Percentiles rank a stretch among this genome's conserved stretches.
Evolutionary conservation across 2,113 vertebrate genomes (phyloP).

Genomic region (Syngnathus scovelli): DNA sequence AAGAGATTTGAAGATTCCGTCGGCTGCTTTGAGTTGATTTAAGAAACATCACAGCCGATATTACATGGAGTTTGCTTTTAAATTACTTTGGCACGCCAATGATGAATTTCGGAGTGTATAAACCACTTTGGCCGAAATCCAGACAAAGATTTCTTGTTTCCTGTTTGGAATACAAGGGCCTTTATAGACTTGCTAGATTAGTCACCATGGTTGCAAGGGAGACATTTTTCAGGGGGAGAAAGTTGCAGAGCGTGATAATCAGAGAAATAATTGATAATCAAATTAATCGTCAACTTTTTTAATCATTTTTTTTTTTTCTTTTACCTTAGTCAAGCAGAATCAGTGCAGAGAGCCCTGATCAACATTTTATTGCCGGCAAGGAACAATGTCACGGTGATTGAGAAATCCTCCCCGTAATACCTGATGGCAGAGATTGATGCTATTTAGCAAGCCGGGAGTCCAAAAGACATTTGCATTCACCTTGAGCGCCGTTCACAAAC

Average conservation of each 20-base stretch:
- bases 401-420: no score
- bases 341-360: no score
- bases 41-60: background rate
- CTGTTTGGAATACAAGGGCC: conserved; percentile 12
- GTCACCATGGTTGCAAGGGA: conserved; percentile 11
- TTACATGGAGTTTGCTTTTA: conserved; percentile 32
- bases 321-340: no score
- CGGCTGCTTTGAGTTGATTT: conserved; percentile 8
- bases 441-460: no score
- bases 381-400: no score
- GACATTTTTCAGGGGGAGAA: background rate
- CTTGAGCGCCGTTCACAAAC: no score
- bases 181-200: conserved; percentile 9
- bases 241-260: background rate
- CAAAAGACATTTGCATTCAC: no score
- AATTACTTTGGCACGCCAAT: conserved; percentile 46
- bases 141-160: conserved; percentile 30
- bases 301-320: no score
- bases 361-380: no score
- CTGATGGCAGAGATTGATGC: no score
- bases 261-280: no score
- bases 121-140: conserved; percentile 28
- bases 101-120: conserved; percentile 27
- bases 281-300: no score
- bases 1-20: conserved; percentile 12